A percentile compares a stretch with the other conserved stretches of the same genome.
These are phyloP conservation scores for Burhinus bistriatus DNA, from an alignment of 2,113 vertebrate genomes.

Conservation along the genomic window DNA sequence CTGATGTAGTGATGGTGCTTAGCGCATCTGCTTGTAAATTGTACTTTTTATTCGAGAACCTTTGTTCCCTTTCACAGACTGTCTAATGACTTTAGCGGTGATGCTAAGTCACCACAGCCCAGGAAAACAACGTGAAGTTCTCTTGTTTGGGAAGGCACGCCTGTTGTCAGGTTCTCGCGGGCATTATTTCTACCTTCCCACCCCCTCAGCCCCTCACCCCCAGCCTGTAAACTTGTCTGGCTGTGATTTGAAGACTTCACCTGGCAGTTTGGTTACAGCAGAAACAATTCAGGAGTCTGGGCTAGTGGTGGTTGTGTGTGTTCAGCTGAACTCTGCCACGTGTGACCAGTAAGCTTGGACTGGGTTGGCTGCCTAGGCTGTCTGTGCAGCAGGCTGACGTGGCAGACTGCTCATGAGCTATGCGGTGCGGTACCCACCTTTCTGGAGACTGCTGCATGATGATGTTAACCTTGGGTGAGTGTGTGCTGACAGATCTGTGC, in stretches of 20 bases:
- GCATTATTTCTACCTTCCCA: background rate
- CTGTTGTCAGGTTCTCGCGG: background rate
- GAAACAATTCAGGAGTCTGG: background rate
- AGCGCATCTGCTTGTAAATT: background rate
- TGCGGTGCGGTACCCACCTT: fast-evolving
- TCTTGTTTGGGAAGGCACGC: background rate
- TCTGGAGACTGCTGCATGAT: background rate
- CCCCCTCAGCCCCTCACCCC: background rate
- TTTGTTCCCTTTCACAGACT: background rate
- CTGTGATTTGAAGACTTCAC: background rate
- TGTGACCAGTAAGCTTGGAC: background rate
- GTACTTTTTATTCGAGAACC: fast-evolving
- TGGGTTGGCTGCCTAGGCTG: background rate
- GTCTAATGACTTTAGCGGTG: fast-evolving
- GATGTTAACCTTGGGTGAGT: background rate
- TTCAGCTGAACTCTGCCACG: background rate
- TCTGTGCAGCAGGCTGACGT: background rate
- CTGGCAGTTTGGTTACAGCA: background rate
- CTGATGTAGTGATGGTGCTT: background rate
- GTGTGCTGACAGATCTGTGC: background rate
- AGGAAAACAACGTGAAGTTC: background rate
- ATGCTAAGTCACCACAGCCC: background rate
- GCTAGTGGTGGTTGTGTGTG: too few relatives aligned
- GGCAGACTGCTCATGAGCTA: background rate
- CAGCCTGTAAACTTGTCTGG: background rate